phyloP scores from a whole-genome alignment of 2,797 vertebrate species.

The Pseudochirops corinnae region DNA sequence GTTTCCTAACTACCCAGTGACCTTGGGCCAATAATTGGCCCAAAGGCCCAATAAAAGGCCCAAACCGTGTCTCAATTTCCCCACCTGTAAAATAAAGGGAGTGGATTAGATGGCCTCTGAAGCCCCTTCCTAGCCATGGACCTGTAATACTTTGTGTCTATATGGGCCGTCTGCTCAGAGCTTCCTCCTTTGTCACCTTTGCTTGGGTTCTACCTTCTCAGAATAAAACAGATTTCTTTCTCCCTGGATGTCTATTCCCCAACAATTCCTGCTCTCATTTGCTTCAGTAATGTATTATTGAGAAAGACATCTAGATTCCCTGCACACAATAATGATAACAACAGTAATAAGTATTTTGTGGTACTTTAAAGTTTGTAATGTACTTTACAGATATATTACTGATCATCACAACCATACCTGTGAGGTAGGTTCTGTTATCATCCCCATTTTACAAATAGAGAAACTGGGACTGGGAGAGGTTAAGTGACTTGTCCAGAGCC shows the following conservation, averaged over 20 bases:
- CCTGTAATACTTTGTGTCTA: not conserved
- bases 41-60: too few relatives aligned
- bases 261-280: not conserved
- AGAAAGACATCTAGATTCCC: not conserved
- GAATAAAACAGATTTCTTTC: not conserved
- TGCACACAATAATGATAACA: not conserved
- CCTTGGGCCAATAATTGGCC: not conserved
- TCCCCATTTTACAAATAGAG: not conserved
- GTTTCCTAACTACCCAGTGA: not conserved
- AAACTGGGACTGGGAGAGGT: not conserved
- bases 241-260: not conserved
- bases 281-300: not conserved
- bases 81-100: not conserved
- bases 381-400: not conserved
- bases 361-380: not conserved
- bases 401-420: not conserved
- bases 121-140: not conserved
- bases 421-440: not conserved
- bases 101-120: not conserved
- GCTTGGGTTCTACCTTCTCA: not conserved
- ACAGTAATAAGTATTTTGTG: not conserved
- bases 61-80: not conserved
- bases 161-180: not conserved
- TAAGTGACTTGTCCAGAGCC: not conserved
- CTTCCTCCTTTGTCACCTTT: not conserved